Evolutionary conservation across 1,140 invertebrate species (phyloP).

Genomic region (Eumeta japonica): DNA sequence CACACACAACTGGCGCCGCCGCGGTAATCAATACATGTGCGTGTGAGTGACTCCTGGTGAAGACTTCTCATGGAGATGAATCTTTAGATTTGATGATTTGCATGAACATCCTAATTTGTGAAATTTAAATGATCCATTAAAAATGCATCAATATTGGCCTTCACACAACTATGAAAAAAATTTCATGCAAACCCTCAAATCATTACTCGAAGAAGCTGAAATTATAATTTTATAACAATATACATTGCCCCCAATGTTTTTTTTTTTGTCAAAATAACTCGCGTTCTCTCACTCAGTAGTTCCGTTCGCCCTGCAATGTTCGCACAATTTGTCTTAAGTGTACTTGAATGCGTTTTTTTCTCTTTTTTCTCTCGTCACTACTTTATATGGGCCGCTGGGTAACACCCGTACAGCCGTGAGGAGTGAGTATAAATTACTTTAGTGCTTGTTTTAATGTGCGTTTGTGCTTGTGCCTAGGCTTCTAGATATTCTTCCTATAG

Average conservation of each 20-base stretch:
- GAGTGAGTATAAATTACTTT: conserved; percentile 58
- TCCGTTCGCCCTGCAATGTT: conserved; percentile 58
- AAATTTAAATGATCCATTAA: no score
- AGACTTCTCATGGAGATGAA: no score
- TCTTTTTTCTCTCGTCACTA: conserved; percentile 60
- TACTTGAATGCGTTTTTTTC: conserved; percentile 60
- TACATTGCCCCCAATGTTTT: not conserved
- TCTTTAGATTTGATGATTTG: no score
- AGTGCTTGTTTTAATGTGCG: conserved; percentile 53
- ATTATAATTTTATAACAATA: no score
- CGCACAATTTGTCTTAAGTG: conserved; percentile 58
- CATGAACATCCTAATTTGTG: no score
- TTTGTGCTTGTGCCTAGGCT: conserved; percentile 56
- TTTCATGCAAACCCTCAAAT: no score
- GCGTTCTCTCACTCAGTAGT: conserved; percentile 57
- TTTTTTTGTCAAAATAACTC: conserved; percentile 33
- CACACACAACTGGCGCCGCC: conserved; percentile 44
- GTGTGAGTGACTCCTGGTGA: conserved; percentile 55
- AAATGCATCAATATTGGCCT: no score
- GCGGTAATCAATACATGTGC: conserved; percentile 60
- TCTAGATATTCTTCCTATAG: conserved; percentile 42
- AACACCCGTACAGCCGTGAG: conserved; percentile 56
- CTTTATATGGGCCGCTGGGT: conserved; percentile 59
- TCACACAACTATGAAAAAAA: no score
- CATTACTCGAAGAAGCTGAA: no score